Percentiles rank a stretch among this genome's conserved stretches.
These are phyloP conservation scores for Dicaeum eximium DNA, from an alignment of 2,113 vertebrate genomes.

Conservation along the genomic window DNA sequence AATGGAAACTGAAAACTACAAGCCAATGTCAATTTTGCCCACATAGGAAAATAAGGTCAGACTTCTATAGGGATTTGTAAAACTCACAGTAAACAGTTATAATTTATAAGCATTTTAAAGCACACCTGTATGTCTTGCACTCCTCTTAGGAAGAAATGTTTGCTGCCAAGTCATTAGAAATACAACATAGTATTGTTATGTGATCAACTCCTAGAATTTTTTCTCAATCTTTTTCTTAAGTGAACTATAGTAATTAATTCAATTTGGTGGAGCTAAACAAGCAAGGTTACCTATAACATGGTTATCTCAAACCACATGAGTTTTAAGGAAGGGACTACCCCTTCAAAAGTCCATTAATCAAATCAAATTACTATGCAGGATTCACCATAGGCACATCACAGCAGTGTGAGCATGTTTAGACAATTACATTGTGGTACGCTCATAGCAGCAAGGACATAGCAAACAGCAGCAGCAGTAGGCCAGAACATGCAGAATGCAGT, in stretches of 20 bases:
- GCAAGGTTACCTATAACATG: constrained; percentile 57
- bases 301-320: constrained; percentile 63
- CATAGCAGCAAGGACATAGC: constrained; percentile 45
- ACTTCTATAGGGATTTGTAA: neutral
- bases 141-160: neutral
- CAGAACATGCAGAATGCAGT: neutral
- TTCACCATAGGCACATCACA: constrained; percentile 46
- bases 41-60: neutral
- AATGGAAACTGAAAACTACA: neutral
- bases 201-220: constrained; percentile 37
- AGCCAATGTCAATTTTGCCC: neutral
- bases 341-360: constrained; percentile 69
- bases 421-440: constrained; percentile 33
- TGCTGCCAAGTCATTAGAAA: constrained; percentile 31
- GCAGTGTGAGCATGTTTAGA: constrained; percentile 31
- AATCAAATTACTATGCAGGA: constrained; percentile 51
- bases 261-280: constrained; percentile 22
- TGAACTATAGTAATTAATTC: constrained; percentile 55
- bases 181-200: constrained; percentile 1
- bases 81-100: neutral
- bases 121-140: neutral
- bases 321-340: constrained; percentile 36
- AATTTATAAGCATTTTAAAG: neutral
- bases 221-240: constrained; percentile 34
- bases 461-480: constrained; percentile 32